These are phyloP conservation scores for Diorhabda carinulata DNA, from an alignment of 1,140 invertebrate genomes.

Conservation along the genomic window DNA sequence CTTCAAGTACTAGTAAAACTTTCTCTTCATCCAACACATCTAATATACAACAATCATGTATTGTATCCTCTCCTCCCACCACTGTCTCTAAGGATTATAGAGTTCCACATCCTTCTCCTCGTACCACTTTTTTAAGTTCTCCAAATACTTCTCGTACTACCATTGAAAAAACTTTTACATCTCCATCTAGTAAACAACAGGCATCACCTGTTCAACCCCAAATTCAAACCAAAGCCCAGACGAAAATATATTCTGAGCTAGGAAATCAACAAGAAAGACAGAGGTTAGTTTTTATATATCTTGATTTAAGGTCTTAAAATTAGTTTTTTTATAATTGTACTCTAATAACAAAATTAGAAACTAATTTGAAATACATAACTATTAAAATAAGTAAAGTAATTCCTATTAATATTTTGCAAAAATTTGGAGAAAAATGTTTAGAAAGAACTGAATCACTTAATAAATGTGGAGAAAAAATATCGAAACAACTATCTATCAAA, in stretches of 20 bases:
- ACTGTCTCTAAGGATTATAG: conserved; percentile 58
- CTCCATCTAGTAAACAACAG: conserved; percentile 54
- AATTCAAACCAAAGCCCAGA: conserved; percentile 65
- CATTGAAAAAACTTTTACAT: conserved; percentile 43
- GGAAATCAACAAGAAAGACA: conserved; percentile 51
- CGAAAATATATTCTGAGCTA: conserved; percentile 64
- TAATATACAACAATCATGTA: conserved; percentile 65
- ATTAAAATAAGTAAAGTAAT: too few relatives aligned
- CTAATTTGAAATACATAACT: too few relatives aligned
- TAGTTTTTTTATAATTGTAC: too few relatives aligned
- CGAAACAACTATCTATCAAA: too few relatives aligned
- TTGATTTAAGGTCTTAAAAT: too few relatives aligned
- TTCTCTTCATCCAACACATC: conserved; percentile 56
- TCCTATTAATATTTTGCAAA: too few relatives aligned
- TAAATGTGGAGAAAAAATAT: too few relatives aligned
- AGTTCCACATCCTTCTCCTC: conserved; percentile 50
- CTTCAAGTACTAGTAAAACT: conserved; percentile 38
- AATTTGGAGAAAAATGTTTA: too few relatives aligned
- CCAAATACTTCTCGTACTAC: conserved; percentile 33
- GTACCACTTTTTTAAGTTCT: conserved; percentile 38
- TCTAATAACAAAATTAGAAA: too few relatives aligned
- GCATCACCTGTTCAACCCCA: conserved; percentile 51
- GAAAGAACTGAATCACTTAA: too few relatives aligned
- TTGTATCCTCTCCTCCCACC: conserved; percentile 61
- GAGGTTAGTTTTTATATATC: conserved; percentile 28